A percentile compares a stretch with the other conserved stretches of the same genome.
phyloP scores from a whole-genome alignment of 2,113 vertebrate species.

The Arenaria interpres region DNA sequence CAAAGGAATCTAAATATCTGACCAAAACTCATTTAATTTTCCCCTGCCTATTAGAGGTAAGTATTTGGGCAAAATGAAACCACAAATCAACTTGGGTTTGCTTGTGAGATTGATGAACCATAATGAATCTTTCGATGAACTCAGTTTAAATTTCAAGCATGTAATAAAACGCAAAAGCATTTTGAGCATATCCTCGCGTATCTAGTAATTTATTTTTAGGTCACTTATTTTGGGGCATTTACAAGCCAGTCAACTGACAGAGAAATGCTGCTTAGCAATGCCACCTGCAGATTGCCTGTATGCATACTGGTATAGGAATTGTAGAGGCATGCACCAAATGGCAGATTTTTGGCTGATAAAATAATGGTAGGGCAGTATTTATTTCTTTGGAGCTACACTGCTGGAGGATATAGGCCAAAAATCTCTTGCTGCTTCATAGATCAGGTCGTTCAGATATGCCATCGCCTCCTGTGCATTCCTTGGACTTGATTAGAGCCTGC shows the following conservation, averaged over 20 bases:
- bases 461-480: accelerated
- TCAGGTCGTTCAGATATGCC: not conserved
- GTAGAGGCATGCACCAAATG: not conserved
- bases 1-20: constrained; percentile 36
- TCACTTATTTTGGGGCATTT: not conserved
- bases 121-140: not conserved
- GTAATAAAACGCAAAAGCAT: constrained; percentile 22
- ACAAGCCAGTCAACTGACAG: not conserved
- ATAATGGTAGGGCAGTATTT: not conserved
- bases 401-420: not conserved
- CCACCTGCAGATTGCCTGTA: not conserved
- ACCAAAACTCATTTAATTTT: constrained; percentile 53
- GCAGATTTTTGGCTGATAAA: not conserved
- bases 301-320: not conserved
- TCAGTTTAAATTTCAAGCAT: constrained; percentile 5
- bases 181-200: not conserved
- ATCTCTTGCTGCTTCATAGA: not conserved
- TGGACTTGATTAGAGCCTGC: not conserved
- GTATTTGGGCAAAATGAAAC: constrained; percentile 39
- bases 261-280: not conserved
- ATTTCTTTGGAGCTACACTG: not conserved
- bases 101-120: not conserved
- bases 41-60: constrained; percentile 6
- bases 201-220: not conserved
- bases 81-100: constrained; percentile 32